Conservation (phyloP, 1,140 invertebrate species). For the Apocrypta bakeri region DNA sequence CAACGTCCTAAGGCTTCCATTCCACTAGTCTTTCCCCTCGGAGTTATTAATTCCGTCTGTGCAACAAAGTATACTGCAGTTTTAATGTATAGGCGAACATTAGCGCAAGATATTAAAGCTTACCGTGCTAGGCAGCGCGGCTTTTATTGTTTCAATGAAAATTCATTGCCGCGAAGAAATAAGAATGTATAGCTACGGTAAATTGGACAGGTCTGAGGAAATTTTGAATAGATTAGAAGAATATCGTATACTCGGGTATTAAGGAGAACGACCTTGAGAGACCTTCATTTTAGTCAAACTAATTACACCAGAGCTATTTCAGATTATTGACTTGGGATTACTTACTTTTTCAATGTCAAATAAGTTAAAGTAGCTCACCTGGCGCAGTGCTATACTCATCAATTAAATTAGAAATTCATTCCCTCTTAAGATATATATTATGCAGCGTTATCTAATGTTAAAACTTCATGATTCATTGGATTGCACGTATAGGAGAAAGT, state of each 20-base stretch:
- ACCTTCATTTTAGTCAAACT: no score
- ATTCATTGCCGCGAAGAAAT: neutral
- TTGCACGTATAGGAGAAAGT: no score
- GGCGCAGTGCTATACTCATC: no score
- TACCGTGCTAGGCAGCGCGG: neutral
- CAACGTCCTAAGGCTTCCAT: neutral
- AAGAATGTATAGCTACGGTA: neutral
- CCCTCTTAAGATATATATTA: no score
- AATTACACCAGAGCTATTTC: no score
- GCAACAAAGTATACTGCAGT: neutral
- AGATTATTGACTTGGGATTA: no score
- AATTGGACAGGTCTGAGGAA: neutral
- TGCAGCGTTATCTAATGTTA: no score
- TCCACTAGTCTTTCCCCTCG: neutral
- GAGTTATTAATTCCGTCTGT: neutral
- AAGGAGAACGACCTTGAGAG: neutral
- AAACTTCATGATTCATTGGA: no score
- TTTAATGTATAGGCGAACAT: neutral
- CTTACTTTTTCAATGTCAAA: no score
- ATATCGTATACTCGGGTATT: neutral
- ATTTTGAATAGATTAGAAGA: neutral
- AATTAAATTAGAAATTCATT: no score
- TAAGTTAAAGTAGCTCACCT: no score
- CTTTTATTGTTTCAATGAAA: conserved; percentile 14
- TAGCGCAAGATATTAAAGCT: neutral